A percentile compares a stretch with the other conserved stretches of the same genome.
These are phyloP conservation scores for Rhegmatorhina hoffmannsi DNA, from an alignment of 2,113 vertebrate genomes.

Conservation along the genomic window DNA sequence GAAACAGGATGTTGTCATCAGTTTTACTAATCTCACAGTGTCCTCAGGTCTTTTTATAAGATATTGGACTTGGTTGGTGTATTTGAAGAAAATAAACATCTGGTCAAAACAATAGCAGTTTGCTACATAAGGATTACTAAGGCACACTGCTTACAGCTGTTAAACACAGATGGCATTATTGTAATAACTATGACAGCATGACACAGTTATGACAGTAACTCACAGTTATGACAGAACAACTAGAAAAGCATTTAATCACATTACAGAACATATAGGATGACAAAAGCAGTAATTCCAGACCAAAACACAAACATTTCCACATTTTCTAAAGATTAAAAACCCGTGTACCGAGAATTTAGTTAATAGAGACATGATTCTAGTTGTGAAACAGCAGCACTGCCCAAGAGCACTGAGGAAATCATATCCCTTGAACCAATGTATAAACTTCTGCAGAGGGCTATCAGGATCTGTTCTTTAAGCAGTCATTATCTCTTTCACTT, in stretches of 20 bases:
- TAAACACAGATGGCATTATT: conserved; percentile 41
- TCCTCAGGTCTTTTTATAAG: not conserved
- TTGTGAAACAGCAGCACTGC: not conserved
- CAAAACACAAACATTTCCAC: not conserved
- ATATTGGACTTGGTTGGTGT: not conserved
- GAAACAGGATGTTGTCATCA: not conserved
- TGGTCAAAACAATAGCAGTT: conserved; percentile 9
- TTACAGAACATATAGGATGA: not conserved
- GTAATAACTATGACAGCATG: not conserved
- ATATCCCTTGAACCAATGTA: rapidly evolving
- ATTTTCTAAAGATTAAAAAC: not conserved
- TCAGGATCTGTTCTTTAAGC: not conserved
- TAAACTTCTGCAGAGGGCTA: not conserved
- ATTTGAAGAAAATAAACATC: conserved; percentile 18
- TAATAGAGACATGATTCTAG: not conserved
- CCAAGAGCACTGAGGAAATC: not conserved
- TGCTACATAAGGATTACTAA: not conserved
- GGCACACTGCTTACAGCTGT: not conserved
- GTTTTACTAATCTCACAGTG: not conserved
- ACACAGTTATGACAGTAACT: conserved; percentile 1
- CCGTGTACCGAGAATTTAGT: not conserved
- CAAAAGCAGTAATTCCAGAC: not conserved
- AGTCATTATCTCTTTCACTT: not conserved
- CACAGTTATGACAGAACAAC: conserved; percentile 17
- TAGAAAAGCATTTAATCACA: conserved; percentile 28